Evolutionary conservation across 2,888 invertebrate genomes (phyloP), one percentile per base, ranked within the genome.

Genomic region (Xestia ashworthii): DNA sequence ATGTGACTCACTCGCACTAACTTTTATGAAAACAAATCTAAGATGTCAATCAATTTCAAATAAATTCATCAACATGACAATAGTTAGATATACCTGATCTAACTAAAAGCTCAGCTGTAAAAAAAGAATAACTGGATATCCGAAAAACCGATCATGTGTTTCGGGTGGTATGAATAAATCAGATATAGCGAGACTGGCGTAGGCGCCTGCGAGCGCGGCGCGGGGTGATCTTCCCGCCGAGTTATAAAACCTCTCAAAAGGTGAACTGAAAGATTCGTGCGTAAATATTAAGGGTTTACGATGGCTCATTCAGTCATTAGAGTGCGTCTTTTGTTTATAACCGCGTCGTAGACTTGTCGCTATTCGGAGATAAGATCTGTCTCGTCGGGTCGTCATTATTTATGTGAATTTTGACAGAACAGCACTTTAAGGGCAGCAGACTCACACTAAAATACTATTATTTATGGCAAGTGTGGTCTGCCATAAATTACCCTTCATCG

Each of bases 131-230:
- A 91, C 90, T 91, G 91, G 91, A 90, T 91, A 92, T 92, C 92
- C 92, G 92, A 95, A 95, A 95, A 95, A 95, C 93, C 94, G 94
- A 94, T 95, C 95, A 95, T 95, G 94, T 95, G 95, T 94, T 94
- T 94, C 93, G 95, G 96, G 95, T 94, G 95, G 94, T 95, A 94
- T 95, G 95, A 96, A 96, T 96, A 96, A 96, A 96, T 96, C 94
- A 96, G 95, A 95, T 94, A 94, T 93, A 94, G 93, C 91, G 93
- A 90, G 93, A 92, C 91, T 92, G 93, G 93, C 92, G 93, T 93
- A 94, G 94, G 95, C 94, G 94, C 94, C 94, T 90, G 91, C 94
- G 93, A 88, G 89, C 55, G 92, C 75, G 93, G 93, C 88, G 88
- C 92, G 92, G 93, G 92, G 90, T 90, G 90, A 89, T 91, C 90